phyloP scores from a whole-genome alignment of 2,888 invertebrate genomes.

The Caenorhabditis plicata region DNA sequence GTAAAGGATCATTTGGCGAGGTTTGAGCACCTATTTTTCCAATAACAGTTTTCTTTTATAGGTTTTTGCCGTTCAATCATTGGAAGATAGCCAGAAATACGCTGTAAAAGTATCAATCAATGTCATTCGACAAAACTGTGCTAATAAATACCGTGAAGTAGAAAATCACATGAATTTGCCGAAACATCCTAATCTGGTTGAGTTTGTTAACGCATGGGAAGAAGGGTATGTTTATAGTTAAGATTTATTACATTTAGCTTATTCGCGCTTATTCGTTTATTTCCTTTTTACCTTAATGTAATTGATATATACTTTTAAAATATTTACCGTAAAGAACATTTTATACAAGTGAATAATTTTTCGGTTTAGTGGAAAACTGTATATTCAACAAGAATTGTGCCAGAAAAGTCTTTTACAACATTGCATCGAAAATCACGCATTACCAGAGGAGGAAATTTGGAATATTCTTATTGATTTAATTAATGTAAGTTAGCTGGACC shows the following conservation, averaged over 20 bases:
- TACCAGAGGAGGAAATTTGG: slow-evolving; percentile 74
- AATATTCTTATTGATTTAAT: slow-evolving; percentile 74
- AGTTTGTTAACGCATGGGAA: slow-evolving; percentile 77
- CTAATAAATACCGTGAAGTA: slow-evolving; percentile 54
- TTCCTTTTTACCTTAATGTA: background rate
- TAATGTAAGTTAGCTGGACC: no score
- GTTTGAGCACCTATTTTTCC: slow-evolving; percentile 60
- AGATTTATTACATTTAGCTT: no score
- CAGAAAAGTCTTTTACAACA: slow-evolving; percentile 72
- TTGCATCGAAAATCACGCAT: slow-evolving; percentile 70
- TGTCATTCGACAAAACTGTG: slow-evolving; percentile 38
- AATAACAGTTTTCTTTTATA: slow-evolving; percentile 38
- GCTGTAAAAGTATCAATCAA: slow-evolving; percentile 74
- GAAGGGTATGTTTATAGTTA: slow-evolving; percentile 67
- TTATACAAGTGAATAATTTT: background rate
- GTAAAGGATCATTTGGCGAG: slow-evolving; percentile 78
- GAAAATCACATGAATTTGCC: slow-evolving; percentile 77
- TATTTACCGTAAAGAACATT: background rate
- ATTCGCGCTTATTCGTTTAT: no score
- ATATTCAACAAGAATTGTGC: slow-evolving; percentile 73
- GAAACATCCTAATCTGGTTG: slow-evolving; percentile 74
- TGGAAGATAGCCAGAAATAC: slow-evolving; percentile 74
- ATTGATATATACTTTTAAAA: background rate
- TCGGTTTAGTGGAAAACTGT: slow-evolving; percentile 27
- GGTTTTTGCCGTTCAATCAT: slow-evolving; percentile 75